phyloP scores from a whole-genome alignment of 2,797 vertebrate species.

The Heliangelus exortis region DNA sequence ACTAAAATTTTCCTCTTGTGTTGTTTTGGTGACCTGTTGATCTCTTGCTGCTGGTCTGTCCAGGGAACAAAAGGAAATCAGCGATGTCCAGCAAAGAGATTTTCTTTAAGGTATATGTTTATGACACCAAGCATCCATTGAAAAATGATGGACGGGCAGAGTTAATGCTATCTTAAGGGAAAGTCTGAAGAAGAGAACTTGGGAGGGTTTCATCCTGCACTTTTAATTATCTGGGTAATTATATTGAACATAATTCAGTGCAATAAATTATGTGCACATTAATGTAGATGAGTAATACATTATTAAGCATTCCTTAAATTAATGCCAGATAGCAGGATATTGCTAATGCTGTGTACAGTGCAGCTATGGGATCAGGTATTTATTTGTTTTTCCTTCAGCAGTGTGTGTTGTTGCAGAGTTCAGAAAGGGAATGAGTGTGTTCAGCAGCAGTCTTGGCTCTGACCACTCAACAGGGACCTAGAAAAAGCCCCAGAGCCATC shows the following conservation, averaged over 20 bases:
- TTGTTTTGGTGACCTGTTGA: background rate
- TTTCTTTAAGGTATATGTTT: background rate
- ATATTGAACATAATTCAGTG: background rate
- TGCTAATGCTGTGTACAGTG: background rate
- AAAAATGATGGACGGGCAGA: fast-evolving
- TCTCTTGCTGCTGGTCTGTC: background rate
- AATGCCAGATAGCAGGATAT: background rate
- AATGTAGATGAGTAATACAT: background rate
- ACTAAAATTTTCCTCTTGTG: background rate
- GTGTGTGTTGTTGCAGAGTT: background rate
- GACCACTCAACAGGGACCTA: background rate
- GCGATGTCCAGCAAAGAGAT: background rate
- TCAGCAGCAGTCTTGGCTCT: background rate
- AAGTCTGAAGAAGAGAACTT: background rate
- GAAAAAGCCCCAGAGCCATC: background rate
- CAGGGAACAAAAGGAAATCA: fast-evolving
- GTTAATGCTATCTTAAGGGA: background rate
- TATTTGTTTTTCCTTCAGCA: background rate
- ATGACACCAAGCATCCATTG: background rate
- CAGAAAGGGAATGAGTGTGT: background rate
- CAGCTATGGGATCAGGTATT: background rate
- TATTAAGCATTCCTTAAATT: background rate
- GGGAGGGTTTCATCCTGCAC: background rate
- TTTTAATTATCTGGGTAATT: background rate
- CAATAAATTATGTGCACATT: background rate